Conservation (phyloP, 2,797 vertebrate species). For the Notamacropus eugenii region DNA sequence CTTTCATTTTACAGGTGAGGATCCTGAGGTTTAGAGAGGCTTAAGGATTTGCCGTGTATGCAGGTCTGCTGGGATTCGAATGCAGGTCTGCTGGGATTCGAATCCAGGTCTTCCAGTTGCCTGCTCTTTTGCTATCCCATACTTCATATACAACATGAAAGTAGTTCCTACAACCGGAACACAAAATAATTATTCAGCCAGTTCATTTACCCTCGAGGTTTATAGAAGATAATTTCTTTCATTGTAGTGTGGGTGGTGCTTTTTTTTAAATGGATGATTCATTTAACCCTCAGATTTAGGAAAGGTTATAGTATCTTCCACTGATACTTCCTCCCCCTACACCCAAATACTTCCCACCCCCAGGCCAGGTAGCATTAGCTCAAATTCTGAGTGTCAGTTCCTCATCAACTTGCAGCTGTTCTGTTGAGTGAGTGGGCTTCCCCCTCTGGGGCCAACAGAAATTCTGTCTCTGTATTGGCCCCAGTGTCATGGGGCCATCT, state of each 20-base stretch:
- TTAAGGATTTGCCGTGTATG: not conserved
- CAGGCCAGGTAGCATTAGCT: not conserved
- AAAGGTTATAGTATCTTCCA: not conserved
- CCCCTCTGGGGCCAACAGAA: not conserved
- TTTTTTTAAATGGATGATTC: not conserved
- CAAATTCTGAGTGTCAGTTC: not conserved
- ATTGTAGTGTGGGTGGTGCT: not conserved
- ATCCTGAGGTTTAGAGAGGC: not conserved
- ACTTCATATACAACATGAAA: not conserved
- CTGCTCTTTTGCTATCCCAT: not conserved
- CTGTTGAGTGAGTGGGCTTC: not conserved
- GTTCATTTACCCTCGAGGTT: not conserved
- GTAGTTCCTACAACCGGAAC: not conserved
- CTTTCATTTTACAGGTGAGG: not conserved
- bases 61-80: not conserved
- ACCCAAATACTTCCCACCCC: not conserved
- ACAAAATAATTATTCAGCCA: not conserved
- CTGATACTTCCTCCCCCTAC: not conserved
- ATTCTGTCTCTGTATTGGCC: not conserved
- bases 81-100: not conserved
- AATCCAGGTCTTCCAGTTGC: not conserved
- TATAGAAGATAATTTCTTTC: not conserved
- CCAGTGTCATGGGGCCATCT: not conserved
- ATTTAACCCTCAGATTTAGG: not conserved
- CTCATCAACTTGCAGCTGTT: not conserved